Conservation (phyloP, 2,113 vertebrate genomes). For the Chlorocebus sabaeus region DNA sequence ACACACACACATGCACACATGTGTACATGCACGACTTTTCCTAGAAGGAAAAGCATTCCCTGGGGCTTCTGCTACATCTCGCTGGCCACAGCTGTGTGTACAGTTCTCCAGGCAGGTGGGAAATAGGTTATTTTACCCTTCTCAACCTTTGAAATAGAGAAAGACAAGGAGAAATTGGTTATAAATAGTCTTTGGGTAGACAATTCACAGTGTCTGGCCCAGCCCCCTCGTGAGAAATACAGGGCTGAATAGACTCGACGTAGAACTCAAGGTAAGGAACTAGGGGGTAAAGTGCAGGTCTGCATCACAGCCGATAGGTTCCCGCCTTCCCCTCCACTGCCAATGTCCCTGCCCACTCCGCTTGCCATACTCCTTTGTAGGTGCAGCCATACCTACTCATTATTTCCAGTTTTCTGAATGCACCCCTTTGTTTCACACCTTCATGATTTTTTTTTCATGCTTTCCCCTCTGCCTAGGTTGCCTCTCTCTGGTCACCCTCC, state of each 20-base stretch:
- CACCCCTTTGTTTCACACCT: background rate
- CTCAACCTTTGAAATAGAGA: background rate
- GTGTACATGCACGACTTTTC: accelerated
- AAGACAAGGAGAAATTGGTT: background rate
- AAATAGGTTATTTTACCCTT: background rate
- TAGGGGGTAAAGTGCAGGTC: background rate
- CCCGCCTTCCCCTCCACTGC: too few species aligned
- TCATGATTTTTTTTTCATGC: background rate
- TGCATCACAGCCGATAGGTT: background rate
- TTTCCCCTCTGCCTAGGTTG: background rate
- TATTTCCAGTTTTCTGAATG: background rate
- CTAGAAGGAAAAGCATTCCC: background rate
- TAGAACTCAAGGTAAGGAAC: background rate
- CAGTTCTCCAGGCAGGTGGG: background rate
- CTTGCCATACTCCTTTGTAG: background rate
- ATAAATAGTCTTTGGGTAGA: background rate
- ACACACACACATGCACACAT: background rate
- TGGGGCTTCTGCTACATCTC: background rate
- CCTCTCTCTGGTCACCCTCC: background rate
- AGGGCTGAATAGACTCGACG: background rate
- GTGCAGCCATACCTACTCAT: background rate
- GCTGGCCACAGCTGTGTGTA: background rate
- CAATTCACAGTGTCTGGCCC: background rate
- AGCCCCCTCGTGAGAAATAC: background rate
- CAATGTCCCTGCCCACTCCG: background rate